Conservation (phyloP, 2,888 invertebrate genomes). For the Conops quadrifasciatus region DNA sequence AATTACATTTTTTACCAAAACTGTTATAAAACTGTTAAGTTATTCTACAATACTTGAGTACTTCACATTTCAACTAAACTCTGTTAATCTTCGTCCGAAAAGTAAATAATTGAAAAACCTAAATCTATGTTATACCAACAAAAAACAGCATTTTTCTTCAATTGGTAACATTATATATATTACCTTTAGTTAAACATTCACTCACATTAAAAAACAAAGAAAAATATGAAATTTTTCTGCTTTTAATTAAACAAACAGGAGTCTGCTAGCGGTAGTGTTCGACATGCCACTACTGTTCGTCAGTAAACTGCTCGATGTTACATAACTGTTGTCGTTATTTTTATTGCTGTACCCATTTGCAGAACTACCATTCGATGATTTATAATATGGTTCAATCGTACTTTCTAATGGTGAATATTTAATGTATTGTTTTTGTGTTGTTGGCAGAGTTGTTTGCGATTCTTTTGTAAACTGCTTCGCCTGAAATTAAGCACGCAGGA, state of each 20-base stretch:
- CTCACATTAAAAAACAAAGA: background rate
- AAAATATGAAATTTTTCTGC: background rate
- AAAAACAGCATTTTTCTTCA: too few relatives aligned
- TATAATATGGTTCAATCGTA: conserved; percentile 54
- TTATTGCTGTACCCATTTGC: conserved; percentile 42
- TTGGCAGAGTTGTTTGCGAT: conserved; percentile 69
- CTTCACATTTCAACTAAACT: too few relatives aligned
- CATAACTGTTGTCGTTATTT: conserved; percentile 40
- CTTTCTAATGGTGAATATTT: conserved; percentile 59
- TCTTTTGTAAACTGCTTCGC: conserved; percentile 77
- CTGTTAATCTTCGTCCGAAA: too few relatives aligned
- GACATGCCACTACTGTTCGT: conserved; percentile 57
- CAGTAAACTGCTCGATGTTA: conserved; percentile 55
- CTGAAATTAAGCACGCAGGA: conserved; percentile 59
- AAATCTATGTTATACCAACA: too few relatives aligned
- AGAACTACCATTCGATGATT: conserved; percentile 49
- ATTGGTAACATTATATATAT: too few relatives aligned
- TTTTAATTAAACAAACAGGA: conserved; percentile 60
- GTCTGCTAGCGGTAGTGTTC: conserved; percentile 55
- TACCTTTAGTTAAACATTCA: background rate
- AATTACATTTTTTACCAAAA: too few relatives aligned
- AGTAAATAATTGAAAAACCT: too few relatives aligned
- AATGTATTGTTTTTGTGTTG: conserved; percentile 63
- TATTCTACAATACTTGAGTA: too few relatives aligned
- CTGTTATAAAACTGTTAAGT: too few relatives aligned